Evolutionary conservation across 1,140 invertebrate species (phyloP).

Genomic region (Phocides pigmalion): DNA sequence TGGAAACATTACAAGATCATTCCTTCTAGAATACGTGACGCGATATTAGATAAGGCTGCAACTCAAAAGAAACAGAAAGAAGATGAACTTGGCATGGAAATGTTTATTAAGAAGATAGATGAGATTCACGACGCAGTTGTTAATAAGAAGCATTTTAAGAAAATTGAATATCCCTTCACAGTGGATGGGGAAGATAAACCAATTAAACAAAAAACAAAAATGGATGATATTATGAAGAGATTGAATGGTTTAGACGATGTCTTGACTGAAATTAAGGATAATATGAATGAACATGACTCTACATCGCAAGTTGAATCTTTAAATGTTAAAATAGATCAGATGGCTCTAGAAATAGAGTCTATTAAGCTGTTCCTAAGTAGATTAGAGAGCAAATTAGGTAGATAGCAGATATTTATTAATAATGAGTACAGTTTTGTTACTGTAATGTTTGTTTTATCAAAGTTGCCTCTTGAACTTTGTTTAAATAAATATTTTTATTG

Average conservation of each 20-base stretch:
- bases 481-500: too few species aligned
- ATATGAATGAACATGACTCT: slow-evolving; percentile 51
- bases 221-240: slow-evolving; percentile 57
- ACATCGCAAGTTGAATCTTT: slow-evolving; percentile 55
- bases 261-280: slow-evolving; percentile 52
- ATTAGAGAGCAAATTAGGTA: slow-evolving; percentile 67
- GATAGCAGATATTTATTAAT: slow-evolving; percentile 10
- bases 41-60: slow-evolving; percentile 67
- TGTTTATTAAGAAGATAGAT: slow-evolving; percentile 56
- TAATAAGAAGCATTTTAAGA: slow-evolving; percentile 38
- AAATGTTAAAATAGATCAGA: slow-evolving; percentile 68
- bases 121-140: slow-evolving; percentile 62
- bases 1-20: slow-evolving; percentile 61
- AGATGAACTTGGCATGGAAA: slow-evolving; percentile 51
- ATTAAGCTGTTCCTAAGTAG: slow-evolving; percentile 66
- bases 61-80: slow-evolving; percentile 61
- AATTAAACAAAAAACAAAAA: slow-evolving; percentile 40
- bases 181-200: slow-evolving; percentile 34
- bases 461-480: too few species aligned
- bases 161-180: slow-evolving; percentile 30
- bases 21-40: slow-evolving; percentile 59
- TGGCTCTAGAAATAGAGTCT: slow-evolving; percentile 63
- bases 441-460: too few species aligned
- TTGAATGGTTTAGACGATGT: slow-evolving; percentile 57
- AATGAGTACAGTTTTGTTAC: background rate